Evolutionary conservation across 2,888 invertebrate genomes (phyloP), one percentile per base, ranked within the genome.

Genomic region (Tuberolachnus salignus): DNA sequence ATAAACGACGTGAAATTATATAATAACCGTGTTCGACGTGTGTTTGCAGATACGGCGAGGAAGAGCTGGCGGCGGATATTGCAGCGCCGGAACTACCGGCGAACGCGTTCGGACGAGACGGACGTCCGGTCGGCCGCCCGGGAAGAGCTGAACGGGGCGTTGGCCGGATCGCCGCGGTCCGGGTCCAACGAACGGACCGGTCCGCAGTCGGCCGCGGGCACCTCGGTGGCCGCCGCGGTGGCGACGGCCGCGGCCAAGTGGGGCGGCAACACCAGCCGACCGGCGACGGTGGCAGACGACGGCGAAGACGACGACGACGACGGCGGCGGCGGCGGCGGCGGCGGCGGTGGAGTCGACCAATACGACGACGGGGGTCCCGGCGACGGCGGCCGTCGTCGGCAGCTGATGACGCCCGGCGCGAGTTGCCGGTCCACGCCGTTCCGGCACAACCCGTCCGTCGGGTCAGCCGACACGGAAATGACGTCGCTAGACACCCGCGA

Each of bases 401-500:
- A 2, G 46, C 57, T 14, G 34, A n/a, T n/a, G 19, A 64, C 64
- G 55, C 55, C 63, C 59, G 71, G 16, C 55, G 55, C 23, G 63
- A 81, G 70, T 53, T 75, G 59, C 34, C 64, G 19, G 46, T 57
- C 72, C 64, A 72, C 80, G 23, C 64, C 64, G 14, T 64, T 44
- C 72, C 49, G 23, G 0, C 81, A 81, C 55, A 74, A 80, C 26
- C 81, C 80, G 49, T 81, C 81, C 13, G 80, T 78, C 14, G 71
- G 83, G 1, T 94, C 93, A 8, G 94, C 93, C 0, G 94, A 94
- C 84, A 94, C 94, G 1, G 94, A 94, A 85, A 88, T 94, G 49
- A 93, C 94, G 59, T 92, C 92, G 0, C 88, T 94, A 82, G 94
- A 94, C 84, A 92, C 92, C 16, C 92, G 93, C 84, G 94, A 94